phyloP scores from a whole-genome alignment of 2,797 vertebrate genomes.

The Poeciliopsis turneri region DNA sequence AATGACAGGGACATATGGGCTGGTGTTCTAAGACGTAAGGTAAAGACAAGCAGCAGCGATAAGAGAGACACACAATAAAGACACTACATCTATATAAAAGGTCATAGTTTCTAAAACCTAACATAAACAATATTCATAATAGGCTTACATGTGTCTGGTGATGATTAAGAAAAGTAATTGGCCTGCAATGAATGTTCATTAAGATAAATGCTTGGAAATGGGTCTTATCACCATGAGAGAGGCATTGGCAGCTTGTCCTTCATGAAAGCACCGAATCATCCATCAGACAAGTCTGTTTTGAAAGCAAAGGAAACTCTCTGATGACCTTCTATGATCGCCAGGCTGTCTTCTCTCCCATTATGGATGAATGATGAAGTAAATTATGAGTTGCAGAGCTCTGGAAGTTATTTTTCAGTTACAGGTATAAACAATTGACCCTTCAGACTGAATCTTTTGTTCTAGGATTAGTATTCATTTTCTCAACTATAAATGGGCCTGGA shows the following conservation, averaged over 20 bases:
- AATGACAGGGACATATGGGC: slow-evolving; percentile 70
- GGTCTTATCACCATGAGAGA: slow-evolving; percentile 58
- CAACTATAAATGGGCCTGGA: slow-evolving; percentile 29
- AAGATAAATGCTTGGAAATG: slow-evolving; percentile 50
- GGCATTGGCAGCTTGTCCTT: slow-evolving; percentile 49
- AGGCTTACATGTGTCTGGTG: slow-evolving; percentile 61
- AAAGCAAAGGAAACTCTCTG: slow-evolving; percentile 31
- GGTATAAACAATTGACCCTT: slow-evolving; percentile 41
- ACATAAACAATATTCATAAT: slow-evolving; percentile 49
- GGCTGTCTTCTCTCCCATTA: slow-evolving; percentile 30
- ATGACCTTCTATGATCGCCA: slow-evolving; percentile 40
- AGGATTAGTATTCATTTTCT: slow-evolving; percentile 36
- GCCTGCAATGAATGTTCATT: slow-evolving; percentile 62
- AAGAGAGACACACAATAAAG: not conserved
- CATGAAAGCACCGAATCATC: slow-evolving; percentile 65
- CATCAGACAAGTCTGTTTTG: slow-evolving; percentile 46
- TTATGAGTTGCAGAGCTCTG: slow-evolving; percentile 12
- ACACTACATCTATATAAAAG: not conserved
- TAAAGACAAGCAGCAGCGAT: slow-evolving; percentile 11
- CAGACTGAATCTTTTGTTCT: slow-evolving; percentile 27
- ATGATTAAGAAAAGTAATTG: slow-evolving; percentile 73
- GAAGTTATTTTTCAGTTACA: slow-evolving; percentile 56
- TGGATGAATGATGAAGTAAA: slow-evolving; percentile 52
- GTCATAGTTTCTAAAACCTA: slow-evolving; percentile 19
- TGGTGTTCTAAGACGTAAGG: slow-evolving; percentile 48